phyloP scores from a whole-genome alignment of 37 sponge, comb jelly and placozoan species.

The Mnemiopsis leidyi region DNA sequence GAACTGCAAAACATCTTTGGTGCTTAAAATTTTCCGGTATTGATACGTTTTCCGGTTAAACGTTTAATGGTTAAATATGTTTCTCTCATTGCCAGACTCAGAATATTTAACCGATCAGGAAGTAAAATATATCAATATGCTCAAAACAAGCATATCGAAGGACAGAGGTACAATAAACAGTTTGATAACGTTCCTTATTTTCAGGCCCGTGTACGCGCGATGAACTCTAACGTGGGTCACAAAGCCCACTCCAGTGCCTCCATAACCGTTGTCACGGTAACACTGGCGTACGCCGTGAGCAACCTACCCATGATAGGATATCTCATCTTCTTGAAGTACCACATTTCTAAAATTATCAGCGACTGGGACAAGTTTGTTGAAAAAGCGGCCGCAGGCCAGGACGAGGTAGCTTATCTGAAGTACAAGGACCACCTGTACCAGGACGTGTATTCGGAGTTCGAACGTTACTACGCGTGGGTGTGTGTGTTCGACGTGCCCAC shows the following conservation, averaged over 20 bases:
- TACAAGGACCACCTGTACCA: background rate
- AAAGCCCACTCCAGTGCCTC: conserved; percentile 18
- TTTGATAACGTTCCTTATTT: no score
- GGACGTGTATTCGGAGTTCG: background rate
- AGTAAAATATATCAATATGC: no score
- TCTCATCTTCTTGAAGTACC: background rate
- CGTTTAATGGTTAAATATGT: no score
- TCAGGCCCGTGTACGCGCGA: background rate
- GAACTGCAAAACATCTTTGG: no score
- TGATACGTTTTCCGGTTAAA: no score
- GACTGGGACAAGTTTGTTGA: background rate
- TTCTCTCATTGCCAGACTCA: no score
- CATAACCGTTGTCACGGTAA: background rate
- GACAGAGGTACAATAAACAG: no score
- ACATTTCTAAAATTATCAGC: background rate
- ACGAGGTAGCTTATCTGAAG: background rate
- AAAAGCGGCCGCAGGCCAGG: background rate
- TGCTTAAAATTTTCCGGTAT: no score
- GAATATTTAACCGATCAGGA: no score
- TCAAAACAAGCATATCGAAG: no score
- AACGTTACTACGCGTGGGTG: conserved; percentile 31
- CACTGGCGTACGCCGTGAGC: background rate
- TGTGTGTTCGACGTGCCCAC: conserved; percentile 51
- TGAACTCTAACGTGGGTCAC: background rate
- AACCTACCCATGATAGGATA: conserved; percentile 53